Percentiles rank a stretch among this genome's conserved stretches.
These are phyloP conservation scores for Barnardius zonarius DNA, from an alignment of 2,113 vertebrate species.

Conservation along the genomic window DNA sequence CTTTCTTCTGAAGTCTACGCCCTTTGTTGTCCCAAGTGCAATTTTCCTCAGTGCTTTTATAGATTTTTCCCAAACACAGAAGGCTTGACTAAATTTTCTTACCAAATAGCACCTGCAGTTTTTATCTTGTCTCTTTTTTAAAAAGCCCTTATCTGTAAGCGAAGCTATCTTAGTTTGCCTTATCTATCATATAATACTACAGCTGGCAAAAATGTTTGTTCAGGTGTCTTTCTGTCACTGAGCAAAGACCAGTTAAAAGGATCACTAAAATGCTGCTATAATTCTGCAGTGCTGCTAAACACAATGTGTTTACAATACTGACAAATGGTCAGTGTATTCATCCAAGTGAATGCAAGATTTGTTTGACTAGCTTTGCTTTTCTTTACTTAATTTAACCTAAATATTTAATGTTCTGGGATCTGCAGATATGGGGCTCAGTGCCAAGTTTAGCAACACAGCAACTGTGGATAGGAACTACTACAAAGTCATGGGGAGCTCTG, in stretches of 20 bases:
- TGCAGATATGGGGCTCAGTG: not conserved
- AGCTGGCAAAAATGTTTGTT: not conserved
- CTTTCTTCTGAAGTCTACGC: not conserved
- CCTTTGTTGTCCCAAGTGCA: not conserved
- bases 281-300: not conserved
- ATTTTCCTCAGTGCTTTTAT: not conserved
- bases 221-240: not conserved
- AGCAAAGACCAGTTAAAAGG: not conserved
- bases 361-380: conserved; percentile 58
- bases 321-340: not conserved
- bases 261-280: not conserved
- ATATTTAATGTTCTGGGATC: conserved; percentile 62
- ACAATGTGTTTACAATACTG: not conserved
- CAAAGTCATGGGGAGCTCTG: not conserved
- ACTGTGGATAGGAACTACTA: conserved; percentile 13
- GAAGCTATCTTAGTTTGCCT: not conserved
- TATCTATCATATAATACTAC: not conserved
- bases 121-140: not conserved
- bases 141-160: not conserved
- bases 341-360: conserved; percentile 21
- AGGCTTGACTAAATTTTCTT: not conserved
- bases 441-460: conserved; percentile 17
- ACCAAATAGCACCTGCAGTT: not conserved
- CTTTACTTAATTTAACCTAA: conserved; percentile 49
- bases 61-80: not conserved